Evolutionary conservation across 2,113 vertebrate genomes (phyloP), one percentile per base, ranked within the genome.

Genomic region (Alethe castanea): DNA sequence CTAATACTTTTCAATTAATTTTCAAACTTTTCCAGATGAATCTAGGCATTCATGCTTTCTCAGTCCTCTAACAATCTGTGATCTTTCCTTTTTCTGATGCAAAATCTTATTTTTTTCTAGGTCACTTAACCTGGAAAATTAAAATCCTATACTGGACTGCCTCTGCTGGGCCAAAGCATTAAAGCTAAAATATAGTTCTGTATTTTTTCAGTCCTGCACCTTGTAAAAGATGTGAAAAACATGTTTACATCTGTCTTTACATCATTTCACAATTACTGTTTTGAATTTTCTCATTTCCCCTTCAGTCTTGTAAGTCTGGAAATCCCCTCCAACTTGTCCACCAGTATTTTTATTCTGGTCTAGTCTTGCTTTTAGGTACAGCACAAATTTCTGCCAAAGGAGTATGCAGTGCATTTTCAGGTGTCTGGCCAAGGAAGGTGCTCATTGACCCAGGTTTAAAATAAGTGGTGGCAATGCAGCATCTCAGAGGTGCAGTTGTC

Each of bases 241-340:
- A 10, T 54, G 29, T 90, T 90, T 92, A 77, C 36, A 76, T 81
- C 84, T 89, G 64, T 73, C 69, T 89, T 96, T 86, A 64, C 40
- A 73, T 66, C 7, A 42, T 83, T 84, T 94, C 47, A 64, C 48
- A 90, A 94, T 69, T 31, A 12, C 19, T 81, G n/a, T 29, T 94
- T 91, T 78, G 56, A 94, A 35, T 94, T 94, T 91, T 95, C 61
- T 94, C 64, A 84, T 91, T 95, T 95, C 83, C 72, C 15, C 28
- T 84, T 89, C 77, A 86, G 79, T 36, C 60, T 81, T 78, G 26
- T 92, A 92, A 81, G 53, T 74, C 81, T 78, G 72, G 88, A 92
- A 95, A 91, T 64, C 22, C 50, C 15, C 47, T 81, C 73, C 65
- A 78, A 33, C 1, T 77, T 86, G 73, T 54, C 62, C 64, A 40